Conservation (phyloP, 2,113 vertebrate species). For the Etheostoma spectabile region DNA sequence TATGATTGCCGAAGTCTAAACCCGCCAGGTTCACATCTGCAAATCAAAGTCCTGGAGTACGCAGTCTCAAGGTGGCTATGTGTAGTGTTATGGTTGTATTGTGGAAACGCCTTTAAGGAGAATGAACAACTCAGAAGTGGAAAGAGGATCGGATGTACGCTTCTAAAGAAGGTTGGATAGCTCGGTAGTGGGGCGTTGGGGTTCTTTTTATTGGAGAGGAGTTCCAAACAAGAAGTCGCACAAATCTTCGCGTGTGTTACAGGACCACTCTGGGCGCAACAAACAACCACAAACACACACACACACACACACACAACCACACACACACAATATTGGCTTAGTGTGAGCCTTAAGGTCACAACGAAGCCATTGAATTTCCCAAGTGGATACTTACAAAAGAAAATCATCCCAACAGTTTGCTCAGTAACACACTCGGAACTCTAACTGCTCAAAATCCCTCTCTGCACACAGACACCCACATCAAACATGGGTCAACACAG, state of each 20-base stretch:
- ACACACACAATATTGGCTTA: too few relatives aligned
- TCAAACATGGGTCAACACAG: conserved; percentile 90
- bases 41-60: conserved; percentile 19
- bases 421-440: background rate
- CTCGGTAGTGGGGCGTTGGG: conserved; percentile 63
- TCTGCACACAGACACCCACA: conserved; percentile 10
- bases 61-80: background rate
- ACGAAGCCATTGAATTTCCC: background rate
- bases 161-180: too few relatives aligned
- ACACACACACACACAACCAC: too few relatives aligned
- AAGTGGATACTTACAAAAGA: background rate
- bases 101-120: too few relatives aligned
- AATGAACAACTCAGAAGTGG: too few relatives aligned
- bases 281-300: too few relatives aligned
- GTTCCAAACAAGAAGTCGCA: conserved; percentile 40
- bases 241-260: too few relatives aligned
- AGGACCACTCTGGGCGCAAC: background rate
- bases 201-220: conserved; percentile 24
- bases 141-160: too few relatives aligned
- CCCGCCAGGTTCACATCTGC: conserved; percentile 36
- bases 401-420: background rate
- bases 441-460: background rate
- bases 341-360: conserved; percentile 5
- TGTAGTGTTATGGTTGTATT: conserved; percentile 7
- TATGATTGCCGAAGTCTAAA: too few relatives aligned